Evolutionary conservation across 2,888 invertebrate genomes (phyloP), one percentile per base, ranked within the genome.

Genomic region (Lymantria monacha): DNA sequence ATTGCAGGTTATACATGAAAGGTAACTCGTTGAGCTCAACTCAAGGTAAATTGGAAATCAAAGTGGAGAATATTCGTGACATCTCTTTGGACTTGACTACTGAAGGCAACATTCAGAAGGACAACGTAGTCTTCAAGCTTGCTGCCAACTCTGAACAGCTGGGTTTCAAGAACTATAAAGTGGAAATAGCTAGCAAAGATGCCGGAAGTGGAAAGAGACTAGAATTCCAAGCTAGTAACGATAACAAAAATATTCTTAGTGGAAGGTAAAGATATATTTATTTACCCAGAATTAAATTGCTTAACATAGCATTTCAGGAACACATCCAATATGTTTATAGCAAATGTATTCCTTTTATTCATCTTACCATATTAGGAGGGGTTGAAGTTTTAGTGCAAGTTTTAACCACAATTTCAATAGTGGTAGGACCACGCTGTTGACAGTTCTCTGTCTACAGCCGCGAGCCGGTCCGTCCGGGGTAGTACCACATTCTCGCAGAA

Each of bases 211-310:
- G 92, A 51, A 95, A 95, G 59, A 92, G 92, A 8, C 85, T 97
- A 49, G 92, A 93, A 55, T 91, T 96, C 67, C 83, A 88, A 0
- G 92, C 94, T 0, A 94, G 93, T 31, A 93, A 94, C 44, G 93
- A 92, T 3, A 93, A 93, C 51, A 93, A 95, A 70, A 94, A 94
- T 48, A 74, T 96, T 9, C 70, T 96, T 1, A 93, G 94, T 67
- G 96, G 96, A 91, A 94, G 92, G 94, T 94, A 74, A 70, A 22
- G 22, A 22, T 22, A n/a, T n/a, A n/a, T n/a, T n/a, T n/a, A n/a
- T n/a, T n/a, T 70, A 11, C n/a, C n/a, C n/a, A n/a, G n/a, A 22
- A 22, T 22, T 22, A 22, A 2, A 22, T n/a, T n/a, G n/a, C 22
- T 22, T 22, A 22, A 22, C 2, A 5, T 22, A 22, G 5, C 22